Evolutionary conservation across 1,140 invertebrate genomes (phyloP).

Genomic region (Drosophila serrata): DNA sequence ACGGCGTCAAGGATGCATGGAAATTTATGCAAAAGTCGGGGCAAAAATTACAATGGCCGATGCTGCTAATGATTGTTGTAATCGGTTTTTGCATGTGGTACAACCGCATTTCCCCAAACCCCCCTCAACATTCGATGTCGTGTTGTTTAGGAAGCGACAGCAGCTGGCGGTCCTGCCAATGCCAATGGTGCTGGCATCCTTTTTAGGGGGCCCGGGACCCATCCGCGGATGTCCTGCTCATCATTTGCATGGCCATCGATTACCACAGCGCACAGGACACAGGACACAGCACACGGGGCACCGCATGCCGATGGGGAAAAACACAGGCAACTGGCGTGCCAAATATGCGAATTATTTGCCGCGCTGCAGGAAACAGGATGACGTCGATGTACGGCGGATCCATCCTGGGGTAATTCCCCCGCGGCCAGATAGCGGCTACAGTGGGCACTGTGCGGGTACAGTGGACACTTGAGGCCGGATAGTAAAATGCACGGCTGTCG

Average conservation of each 20-base stretch:
- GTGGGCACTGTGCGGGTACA: slow-evolving; percentile 1
- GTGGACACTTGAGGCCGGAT: slow-evolving; percentile 10
- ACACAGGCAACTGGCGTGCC: slow-evolving; percentile 72
- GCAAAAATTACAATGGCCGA: slow-evolving; percentile 43
- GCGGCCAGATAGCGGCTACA: slow-evolving; percentile 12
- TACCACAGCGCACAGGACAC: slow-evolving; percentile 39
- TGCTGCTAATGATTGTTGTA: slow-evolving; percentile 73
- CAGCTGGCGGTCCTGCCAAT: slow-evolving; percentile 18
- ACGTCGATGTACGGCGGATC: slow-evolving; percentile 1
- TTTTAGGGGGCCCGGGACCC: background rate
- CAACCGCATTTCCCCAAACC: slow-evolving; percentile 16
- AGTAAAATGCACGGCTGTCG: slow-evolving; percentile 64
- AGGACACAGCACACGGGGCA: slow-evolving; percentile 12
- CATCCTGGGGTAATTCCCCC: slow-evolving; percentile 1
- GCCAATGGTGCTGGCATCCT: background rate
- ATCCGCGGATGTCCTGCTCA: slow-evolving; percentile 50
- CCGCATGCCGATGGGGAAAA: slow-evolving; percentile 57
- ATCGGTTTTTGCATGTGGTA: slow-evolving; percentile 62
- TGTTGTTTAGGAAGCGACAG: slow-evolving; percentile 67
- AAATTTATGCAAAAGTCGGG: slow-evolving; percentile 52
- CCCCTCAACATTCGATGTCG: slow-evolving; percentile 34
- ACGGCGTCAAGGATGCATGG: slow-evolving; percentile 25
- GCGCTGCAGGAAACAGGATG: slow-evolving; percentile 57
- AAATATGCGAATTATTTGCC: slow-evolving; percentile 81
- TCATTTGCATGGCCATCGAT: slow-evolving; percentile 78